A percentile compares a stretch with the other conserved stretches of the same genome.
These are phyloP conservation scores for Boloria selene DNA, from an alignment of 2,888 invertebrate species.

Conservation along the genomic window DNA sequence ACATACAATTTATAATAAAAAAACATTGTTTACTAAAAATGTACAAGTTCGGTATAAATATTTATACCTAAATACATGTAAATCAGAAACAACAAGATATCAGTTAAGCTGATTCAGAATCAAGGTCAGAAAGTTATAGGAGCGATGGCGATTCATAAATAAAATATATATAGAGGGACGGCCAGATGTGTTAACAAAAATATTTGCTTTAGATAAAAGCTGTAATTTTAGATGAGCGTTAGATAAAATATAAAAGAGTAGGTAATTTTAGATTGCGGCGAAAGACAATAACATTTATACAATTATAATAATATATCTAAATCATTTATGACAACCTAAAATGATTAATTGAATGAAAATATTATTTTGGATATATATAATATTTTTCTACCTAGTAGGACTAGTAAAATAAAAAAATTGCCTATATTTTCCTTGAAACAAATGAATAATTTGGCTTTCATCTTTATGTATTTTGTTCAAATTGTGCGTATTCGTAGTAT, in stretches of 20 bases:
- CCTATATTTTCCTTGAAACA: too few species aligned
- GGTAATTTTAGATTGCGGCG: conserved; percentile 44
- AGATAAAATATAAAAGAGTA: conserved; percentile 12
- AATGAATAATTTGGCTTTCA: too few species aligned
- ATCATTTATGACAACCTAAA: too few species aligned
- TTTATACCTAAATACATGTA: conserved; percentile 40
- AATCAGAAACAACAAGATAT: conserved; percentile 45
- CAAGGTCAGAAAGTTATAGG: conserved; percentile 54
- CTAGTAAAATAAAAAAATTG: too few species aligned
- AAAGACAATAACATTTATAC: conserved; percentile 26
- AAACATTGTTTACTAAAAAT: not conserved
- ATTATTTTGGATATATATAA: too few species aligned
- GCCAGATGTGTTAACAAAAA: conserved; percentile 53
- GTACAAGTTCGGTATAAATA: conserved; percentile 31
- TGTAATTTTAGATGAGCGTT: conserved; percentile 48
- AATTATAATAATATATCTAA: conserved; percentile 3
- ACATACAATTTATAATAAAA: not conserved
- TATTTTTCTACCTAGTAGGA: too few species aligned
- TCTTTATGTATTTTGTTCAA: too few species aligned
- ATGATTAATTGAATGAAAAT: too few species aligned
- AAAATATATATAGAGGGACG: conserved; percentile 56
- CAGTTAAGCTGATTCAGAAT: conserved; percentile 48
- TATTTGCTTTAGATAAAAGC: conserved; percentile 46
- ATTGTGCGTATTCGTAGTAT: too few species aligned
- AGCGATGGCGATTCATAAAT: conserved; percentile 56